Evolutionary conservation across 2,113 vertebrate species (phyloP), one percentile per base, ranked within the genome.

Genomic region (Labeo catla): DNA sequence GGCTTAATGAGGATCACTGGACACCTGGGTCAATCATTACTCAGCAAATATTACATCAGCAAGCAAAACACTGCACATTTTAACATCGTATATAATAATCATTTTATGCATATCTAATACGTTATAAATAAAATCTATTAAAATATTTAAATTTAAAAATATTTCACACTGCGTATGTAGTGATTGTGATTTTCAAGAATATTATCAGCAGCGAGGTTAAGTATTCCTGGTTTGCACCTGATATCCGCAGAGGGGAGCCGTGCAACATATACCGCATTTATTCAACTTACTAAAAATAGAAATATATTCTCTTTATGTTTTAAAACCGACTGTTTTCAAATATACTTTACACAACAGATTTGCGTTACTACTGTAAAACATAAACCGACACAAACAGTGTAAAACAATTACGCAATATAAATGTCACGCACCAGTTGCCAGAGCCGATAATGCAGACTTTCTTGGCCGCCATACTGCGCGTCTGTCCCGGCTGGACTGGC

Each of bases 401-500:
- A 19, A n/a, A 52, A 82, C 8, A 52, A 16, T 4, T 16, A 0
- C 13, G 11, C 57, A 47, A 15, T 45, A 45, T 74, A 43, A 39
- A 81, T 49, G 9, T 54, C 49, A 87, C 97, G 96, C 92, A 99
- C 98, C 98, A 99, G 95, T 99, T 99, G 83, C 98, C 98, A 0
- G 98, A 99, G 92, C 98, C 98, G 83, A 99, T 91, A 91, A 99
- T 89, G 92, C 98, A 99, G 83, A 98, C 92, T 91, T 95, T 97
- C 93, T 95, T 96, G 0, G 92, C 92, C 8, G 92, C 90, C 92
- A 78, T 89, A 19, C 84, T 82, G 84, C 87, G 68, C 76, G 87
- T 86, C 39, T 80, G 80, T 81, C 72, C 87, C 74, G 74, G 74
- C 12, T 76, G 43, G 23, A 52, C 47, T 15, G 86, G 81, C 70